Base-by-base conservation (phyloP, 2,797 vertebrate genomes). In the Mycteria americana region DNA sequence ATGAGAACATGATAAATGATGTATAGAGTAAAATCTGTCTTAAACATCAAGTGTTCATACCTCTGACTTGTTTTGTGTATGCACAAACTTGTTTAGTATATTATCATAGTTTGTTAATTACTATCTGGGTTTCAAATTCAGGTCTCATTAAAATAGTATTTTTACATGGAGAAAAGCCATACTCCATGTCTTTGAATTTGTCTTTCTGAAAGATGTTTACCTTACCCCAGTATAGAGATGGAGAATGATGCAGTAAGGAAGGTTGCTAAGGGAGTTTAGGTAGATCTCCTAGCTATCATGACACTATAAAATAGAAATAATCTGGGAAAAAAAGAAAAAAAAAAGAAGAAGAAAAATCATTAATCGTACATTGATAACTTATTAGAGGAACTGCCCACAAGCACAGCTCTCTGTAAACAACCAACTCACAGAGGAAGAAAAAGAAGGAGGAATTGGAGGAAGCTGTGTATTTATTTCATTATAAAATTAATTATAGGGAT, bases 261-360 rank as follows among this genome's bases (percentile, higher is more conserved):
- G 18, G 45, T 33, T 89, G 19, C 39, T 62, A 63, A 60, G 21
- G 25, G 45, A 91, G 22, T 39, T 83, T 35, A 80, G 63, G n/a
- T 33, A 68, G n/a, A 60, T 43, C 11, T 88, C 27, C 56, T 39
- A 56, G 13, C 15, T 76, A 45, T 48, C 45, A 76, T 63, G 39
- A 43, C 43, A 79, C 41, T 56, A 35, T 70, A 23, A 74, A 31
- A 31, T 22, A 46, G 37, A 83, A 68, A 89, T 8, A 76, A 63
- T 25, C 11, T 0, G 1, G 2, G 13, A 5, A 15, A 37, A 63
- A 51, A 25, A 19, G 5, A 5, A 24, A 23, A n/a, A 17, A 25
- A 14, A 24, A 45, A 46, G 28, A 16, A 8, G 13, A 43, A 69
- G 9, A 54, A 64, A 60, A 53, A 68, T 50, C 4, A 31, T 54